These are phyloP conservation scores for Neoarius graeffei DNA, from an alignment of 2,113 vertebrate species.

Conservation along the genomic window DNA sequence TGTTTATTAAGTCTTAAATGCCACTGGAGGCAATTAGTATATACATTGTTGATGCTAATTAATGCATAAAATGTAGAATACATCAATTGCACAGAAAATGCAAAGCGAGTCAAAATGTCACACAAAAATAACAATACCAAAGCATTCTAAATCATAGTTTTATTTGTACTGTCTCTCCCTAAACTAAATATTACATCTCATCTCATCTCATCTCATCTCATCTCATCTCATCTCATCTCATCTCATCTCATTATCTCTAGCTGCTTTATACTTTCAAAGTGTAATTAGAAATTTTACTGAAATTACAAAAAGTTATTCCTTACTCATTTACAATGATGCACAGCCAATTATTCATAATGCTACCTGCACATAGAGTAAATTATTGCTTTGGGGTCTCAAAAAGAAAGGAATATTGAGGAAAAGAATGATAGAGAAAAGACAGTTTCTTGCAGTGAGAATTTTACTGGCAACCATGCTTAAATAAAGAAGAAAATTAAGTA, in stretches of 20 bases:
- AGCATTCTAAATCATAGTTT: background rate
- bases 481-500: background rate
- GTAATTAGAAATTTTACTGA: background rate
- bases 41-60: background rate
- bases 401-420: background rate
- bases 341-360: background rate
- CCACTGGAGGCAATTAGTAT: background rate
- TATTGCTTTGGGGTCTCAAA: background rate
- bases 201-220: no score
- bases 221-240: no score
- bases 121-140: background rate
- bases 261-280: no score
- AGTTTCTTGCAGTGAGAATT: background rate
- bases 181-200: background rate
- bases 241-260: no score
- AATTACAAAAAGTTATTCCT: background rate
- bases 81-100: background rate
- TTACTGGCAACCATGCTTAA: background rate
- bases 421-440: background rate
- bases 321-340: background rate
- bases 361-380: no score
- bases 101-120: background rate
- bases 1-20: background rate
- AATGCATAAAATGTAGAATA: background rate
- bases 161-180: background rate